phyloP scores from a whole-genome alignment of 2,797 vertebrate genomes.

The Percopsis omiscomaycus region DNA sequence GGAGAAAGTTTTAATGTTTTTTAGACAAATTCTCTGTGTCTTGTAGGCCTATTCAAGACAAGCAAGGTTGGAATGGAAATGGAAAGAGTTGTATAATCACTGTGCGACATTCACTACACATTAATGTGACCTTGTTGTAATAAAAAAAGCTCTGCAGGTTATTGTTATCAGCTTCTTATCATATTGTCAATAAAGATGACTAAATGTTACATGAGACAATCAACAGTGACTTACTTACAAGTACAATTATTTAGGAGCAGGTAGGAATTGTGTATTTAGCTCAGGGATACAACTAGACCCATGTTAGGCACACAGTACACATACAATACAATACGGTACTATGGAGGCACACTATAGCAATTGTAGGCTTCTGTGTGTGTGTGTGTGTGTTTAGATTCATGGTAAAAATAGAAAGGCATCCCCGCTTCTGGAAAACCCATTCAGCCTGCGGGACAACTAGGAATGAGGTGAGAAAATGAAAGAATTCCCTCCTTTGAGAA shows the following conservation, averaged over 20 bases:
- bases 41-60: no score
- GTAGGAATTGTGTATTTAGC: background rate
- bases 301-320: background rate
- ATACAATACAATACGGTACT: background rate
- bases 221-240: background rate
- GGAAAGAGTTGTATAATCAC: no score
- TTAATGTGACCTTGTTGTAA: background rate
- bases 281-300: background rate
- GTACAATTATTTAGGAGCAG: background rate
- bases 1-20: background rate
- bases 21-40: no score
- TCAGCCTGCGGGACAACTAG: conserved; percentile 23
- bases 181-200: background rate
- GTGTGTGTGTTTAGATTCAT: conserved; percentile 1
- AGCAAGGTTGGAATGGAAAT: no score
- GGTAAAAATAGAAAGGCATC: conserved; percentile 47
- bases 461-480: conserved; percentile 22
- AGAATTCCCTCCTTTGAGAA: conserved; percentile 44
- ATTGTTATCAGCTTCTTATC: conserved; percentile 5
- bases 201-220: background rate
- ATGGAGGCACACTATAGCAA: conserved; percentile 2
- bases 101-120: background rate
- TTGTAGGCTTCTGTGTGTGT: background rate
- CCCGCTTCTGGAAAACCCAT: conserved; percentile 53
- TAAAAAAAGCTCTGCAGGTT: conserved; percentile 1